These are phyloP conservation scores for Rhizomys pruinosus DNA, from an alignment of 2,113 vertebrate species.

Conservation along the genomic window DNA sequence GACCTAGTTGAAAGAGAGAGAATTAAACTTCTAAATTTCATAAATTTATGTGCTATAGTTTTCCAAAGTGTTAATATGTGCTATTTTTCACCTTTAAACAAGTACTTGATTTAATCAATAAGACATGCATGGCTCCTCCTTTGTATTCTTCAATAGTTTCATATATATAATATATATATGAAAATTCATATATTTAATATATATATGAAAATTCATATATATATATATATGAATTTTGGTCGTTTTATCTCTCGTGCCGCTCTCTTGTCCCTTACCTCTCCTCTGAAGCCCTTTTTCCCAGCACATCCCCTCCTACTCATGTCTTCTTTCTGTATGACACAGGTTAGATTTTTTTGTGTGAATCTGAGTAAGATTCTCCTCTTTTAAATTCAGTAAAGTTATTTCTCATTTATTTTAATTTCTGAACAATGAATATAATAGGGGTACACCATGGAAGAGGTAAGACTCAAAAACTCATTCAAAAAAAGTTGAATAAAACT, in stretches of 20 bases:
- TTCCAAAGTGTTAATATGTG: not conserved
- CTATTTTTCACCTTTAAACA: too few species aligned
- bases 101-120: not conserved
- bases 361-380: not conserved
- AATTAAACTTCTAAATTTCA: conserved; percentile 14
- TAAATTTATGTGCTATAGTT: not conserved
- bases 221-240: not conserved
- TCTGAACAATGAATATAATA: not conserved
- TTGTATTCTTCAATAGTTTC: not conserved
- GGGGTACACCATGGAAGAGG: not conserved
- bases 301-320: not conserved
- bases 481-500: not conserved
- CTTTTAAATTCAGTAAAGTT: not conserved
- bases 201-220: too few species aligned
- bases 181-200: too few species aligned
- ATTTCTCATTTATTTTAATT: conserved; percentile 44
- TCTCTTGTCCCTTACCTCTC: too few species aligned
- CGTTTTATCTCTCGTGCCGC: not conserved
- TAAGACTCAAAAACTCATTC: not conserved
- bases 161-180: too few species aligned
- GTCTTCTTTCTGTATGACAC: not conserved
- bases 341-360: not conserved
- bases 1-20: not conserved
- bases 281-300: not conserved
- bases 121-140: not conserved